These are phyloP conservation scores for Spondyliosoma cantharus DNA, from an alignment of 2,797 vertebrate species.

Conservation along the genomic window DNA sequence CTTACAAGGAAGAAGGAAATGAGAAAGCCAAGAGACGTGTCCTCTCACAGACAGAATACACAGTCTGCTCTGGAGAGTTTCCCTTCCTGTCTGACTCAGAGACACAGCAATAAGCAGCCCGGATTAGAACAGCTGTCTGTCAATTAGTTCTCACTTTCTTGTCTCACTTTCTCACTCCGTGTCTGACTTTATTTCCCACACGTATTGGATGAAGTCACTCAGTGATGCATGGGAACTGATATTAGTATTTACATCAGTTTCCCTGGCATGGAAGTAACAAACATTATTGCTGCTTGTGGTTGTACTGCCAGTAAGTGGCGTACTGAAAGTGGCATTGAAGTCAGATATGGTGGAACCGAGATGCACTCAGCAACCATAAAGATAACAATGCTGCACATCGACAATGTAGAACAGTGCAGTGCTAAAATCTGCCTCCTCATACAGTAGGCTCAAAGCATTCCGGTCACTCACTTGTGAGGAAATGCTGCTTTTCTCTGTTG, in stretches of 20 bases:
- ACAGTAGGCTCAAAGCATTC: neutral
- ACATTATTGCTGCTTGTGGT: neutral
- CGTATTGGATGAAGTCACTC: neutral
- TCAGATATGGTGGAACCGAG: neutral
- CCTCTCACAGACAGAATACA: conserved; percentile 23
- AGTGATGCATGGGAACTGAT: neutral
- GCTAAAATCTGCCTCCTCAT: neutral
- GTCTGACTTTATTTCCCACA: conserved; percentile 8
- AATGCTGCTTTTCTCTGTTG: neutral
- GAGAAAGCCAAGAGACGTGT: conserved; percentile 28
- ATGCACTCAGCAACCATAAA: neutral
- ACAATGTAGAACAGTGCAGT: neutral
- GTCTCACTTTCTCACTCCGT: conserved; percentile 3
- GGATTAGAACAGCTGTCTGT: conserved; percentile 46
- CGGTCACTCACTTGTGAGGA: neutral
- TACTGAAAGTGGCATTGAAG: neutral
- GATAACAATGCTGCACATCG: neutral
- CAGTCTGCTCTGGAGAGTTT: conserved; percentile 40
- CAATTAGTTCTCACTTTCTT: conserved; percentile 43
- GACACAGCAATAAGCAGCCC: conserved; percentile 7
- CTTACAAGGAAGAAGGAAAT: conserved; percentile 40
- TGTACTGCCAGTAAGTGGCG: neutral
- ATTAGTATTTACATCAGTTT: conserved; percentile 3
- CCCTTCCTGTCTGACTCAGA: conserved; percentile 56
- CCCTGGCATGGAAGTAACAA: neutral